Conservation (phyloP, 2,113 vertebrate genomes). For the Polypterus senegalus region DNA sequence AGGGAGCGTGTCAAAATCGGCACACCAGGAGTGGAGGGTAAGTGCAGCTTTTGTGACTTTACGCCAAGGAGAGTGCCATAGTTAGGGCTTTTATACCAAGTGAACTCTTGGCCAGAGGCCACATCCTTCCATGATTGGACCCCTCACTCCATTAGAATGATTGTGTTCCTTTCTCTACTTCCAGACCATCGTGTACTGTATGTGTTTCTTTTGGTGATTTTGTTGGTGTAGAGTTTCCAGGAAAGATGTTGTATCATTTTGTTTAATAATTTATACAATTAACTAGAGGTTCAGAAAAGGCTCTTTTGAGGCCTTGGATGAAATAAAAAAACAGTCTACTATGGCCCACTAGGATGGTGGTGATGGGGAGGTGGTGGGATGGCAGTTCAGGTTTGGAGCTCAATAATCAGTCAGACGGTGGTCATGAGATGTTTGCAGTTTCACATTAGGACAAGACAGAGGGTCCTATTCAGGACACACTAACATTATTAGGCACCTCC, state of each 20-base stretch:
- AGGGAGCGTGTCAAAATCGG: conserved; percentile 44
- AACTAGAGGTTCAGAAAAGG: too few relatives aligned
- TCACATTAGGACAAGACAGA: background rate
- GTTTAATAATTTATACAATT: too few relatives aligned
- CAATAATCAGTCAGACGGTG: too few relatives aligned
- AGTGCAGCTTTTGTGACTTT: conserved; percentile 22
- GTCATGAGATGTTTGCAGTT: background rate
- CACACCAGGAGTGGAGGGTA: conserved; percentile 47
- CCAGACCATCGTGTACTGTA: background rate
- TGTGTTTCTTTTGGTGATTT: background rate
- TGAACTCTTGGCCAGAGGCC: background rate
- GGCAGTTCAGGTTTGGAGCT: too few relatives aligned
- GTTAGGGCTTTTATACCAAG: too few relatives aligned
- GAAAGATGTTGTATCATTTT: too few relatives aligned
- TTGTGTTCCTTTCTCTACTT: background rate
- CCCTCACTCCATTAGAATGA: background rate
- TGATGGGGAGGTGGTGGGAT: too few relatives aligned
- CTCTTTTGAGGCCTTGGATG: too few relatives aligned
- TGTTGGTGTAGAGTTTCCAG: background rate
- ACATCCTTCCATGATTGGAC: background rate
- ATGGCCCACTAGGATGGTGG: too few relatives aligned
- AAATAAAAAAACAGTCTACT: too few relatives aligned
- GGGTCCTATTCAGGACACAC: background rate
- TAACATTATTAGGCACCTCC: background rate
- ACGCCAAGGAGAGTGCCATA: too few relatives aligned